Evolutionary conservation across 2,888 invertebrate species (phyloP), one percentile per base, ranked within the genome.

Genomic region (Phorcus lineatus): DNA sequence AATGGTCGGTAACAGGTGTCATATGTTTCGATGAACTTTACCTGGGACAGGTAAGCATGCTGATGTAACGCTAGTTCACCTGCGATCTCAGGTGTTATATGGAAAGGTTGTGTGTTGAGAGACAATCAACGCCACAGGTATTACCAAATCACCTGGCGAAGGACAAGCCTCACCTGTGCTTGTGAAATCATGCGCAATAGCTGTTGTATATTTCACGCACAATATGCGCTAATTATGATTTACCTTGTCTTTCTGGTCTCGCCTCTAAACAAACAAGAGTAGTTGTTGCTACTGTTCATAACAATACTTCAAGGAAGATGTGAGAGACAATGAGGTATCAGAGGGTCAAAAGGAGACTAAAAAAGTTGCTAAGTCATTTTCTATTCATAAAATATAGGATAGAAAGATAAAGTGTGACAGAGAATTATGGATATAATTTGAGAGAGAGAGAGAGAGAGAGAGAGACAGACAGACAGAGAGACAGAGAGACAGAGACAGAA

Each of bases 381-480:
- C 28, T 11, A 13, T 52, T 74, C 40, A 47, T 47, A 9, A 7
- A 31, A 31, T 16, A 67, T 24, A 28, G 0, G 31, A 28, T 52
- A 66, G 67, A 66, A 47, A 40, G 52, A 66, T 52, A 24, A 36
- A 66, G 52, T 67, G 67, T 53, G 62, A 66, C 24, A 62, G 62
- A 62, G 31, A 57, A 66, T 0, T 28, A 22, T 31, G 19, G 24
- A n/a, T n/a, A n/a, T n/a, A n/a, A n/a, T n/a, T n/a, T n/a, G n/a
- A n/a, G n/a, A n/a, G n/a, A n/a, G n/a, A 36, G 28, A 57, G 70
- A 55, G 24, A 47, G 28, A 57, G 17, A 62, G 76, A 76, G 76
- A 76, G 75, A 75, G 78, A 62, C 47, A 40, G 62, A 62, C 9
- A 78, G 78, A 62, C 55, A 36, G 75, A 22, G 54, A 77, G 70